Percentiles rank a stretch among this genome's conserved stretches.
phyloP scores from a whole-genome alignment of 2,888 invertebrate genomes.

The Caenorhabditis sinica region DNA sequence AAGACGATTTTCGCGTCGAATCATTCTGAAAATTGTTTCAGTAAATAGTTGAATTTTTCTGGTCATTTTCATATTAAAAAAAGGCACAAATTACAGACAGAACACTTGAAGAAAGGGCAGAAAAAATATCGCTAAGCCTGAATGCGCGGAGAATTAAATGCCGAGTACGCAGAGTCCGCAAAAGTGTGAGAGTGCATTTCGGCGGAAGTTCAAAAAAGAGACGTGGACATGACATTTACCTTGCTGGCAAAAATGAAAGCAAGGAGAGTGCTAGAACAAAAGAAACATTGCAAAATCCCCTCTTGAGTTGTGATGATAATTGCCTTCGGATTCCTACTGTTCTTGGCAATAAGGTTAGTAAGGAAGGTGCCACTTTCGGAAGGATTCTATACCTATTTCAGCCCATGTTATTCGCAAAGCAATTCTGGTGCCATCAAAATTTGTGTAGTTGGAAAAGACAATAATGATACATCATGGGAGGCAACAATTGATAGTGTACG shows the following conservation, averaged over 20 bases:
- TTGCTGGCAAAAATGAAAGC: background rate
- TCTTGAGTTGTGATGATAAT: constrained; percentile 17
- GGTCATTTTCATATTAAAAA: too few relatives aligned
- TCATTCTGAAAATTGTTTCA: constrained; percentile 64
- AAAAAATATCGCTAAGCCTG: too few relatives aligned
- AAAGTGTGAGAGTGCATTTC: background rate
- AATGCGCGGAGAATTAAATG: constrained; percentile 3
- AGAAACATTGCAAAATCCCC: background rate
- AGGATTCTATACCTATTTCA: background rate
- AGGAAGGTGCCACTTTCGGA: too few relatives aligned
- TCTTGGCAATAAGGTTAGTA: constrained; percentile 30
- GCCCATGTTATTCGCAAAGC: constrained; percentile 35
- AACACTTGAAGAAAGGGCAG: too few relatives aligned
- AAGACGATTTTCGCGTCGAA: constrained; percentile 91
- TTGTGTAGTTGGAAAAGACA: constrained; percentile 7
- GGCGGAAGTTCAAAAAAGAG: background rate
- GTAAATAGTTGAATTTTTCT: too few relatives aligned
- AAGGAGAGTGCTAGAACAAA: too few relatives aligned
- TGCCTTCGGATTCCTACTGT: constrained; percentile 41
- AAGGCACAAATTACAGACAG: background rate
- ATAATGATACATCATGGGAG: constrained; percentile 1
- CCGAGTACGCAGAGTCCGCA: background rate
- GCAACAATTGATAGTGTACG: constrained; percentile 37
- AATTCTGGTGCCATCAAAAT: constrained; percentile 51
- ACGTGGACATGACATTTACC: too few relatives aligned